phyloP scores from a whole-genome alignment of 2,888 invertebrate species.

The Limnephilus rhombicus region DNA sequence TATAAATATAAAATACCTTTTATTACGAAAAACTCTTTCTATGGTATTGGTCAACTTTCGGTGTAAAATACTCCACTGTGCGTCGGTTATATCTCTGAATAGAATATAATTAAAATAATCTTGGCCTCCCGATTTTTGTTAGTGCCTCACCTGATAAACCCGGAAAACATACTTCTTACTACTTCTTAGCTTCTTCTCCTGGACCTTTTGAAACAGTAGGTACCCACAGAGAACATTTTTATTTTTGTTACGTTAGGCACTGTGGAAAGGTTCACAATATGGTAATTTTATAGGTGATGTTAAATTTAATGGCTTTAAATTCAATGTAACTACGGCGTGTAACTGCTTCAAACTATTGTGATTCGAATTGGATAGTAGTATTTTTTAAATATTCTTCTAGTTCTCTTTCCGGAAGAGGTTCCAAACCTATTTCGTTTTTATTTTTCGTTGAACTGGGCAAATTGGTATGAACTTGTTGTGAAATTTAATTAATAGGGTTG shows the following conservation, averaged over 20 bases:
- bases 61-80: too few species aligned
- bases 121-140: slow-evolving; percentile 4
- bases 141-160: not conserved
- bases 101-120: not conserved
- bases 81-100: not conserved
- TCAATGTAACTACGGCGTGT: slow-evolving; percentile 47
- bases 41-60: too few species aligned
- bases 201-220: not conserved
- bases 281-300: slow-evolving; percentile 52
- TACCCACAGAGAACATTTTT: not conserved
- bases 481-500: too few species aligned
- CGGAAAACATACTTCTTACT: not conserved
- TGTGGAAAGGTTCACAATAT: slow-evolving; percentile 42
- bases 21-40: too few species aligned
- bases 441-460: not conserved
- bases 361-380: slow-evolving; percentile 33
- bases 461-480: not conserved
- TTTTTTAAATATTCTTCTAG: not conserved
- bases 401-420: not conserved
- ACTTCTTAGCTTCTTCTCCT: not conserved
- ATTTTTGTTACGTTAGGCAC: slow-evolving; percentile 30
- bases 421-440: not conserved
- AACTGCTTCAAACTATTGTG: slow-evolving; percentile 25
- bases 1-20: too few species aligned
- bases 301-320: slow-evolving; percentile 49